Evolutionary conservation across 2,113 vertebrate genomes (phyloP), one percentile per base, ranked within the genome.

Genomic region (Anser cygnoides): DNA sequence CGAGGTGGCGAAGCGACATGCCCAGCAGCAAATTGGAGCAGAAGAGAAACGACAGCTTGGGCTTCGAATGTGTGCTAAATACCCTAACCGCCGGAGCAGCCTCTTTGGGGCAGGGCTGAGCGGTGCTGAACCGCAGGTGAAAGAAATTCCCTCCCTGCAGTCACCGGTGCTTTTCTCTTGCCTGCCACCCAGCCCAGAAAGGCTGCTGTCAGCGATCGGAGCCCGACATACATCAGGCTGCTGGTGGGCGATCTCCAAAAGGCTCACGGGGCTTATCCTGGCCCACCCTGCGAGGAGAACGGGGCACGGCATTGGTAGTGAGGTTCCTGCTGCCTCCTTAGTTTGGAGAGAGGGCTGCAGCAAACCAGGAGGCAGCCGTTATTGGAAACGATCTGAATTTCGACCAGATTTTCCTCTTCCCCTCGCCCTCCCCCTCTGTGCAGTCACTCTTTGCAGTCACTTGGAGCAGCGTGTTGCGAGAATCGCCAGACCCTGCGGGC

Each of bases 401-500:
- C 20, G 43, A 7, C 41, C 82, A 7, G 20, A 13, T 3, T 22
- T 72, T 66, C 70, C 80, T 37, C 55, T 82, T 82, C 8, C 29
- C 22, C 23, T 68, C 31, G 31, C 62, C 74, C 76, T 58, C 59
- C 71, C 37, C 39, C 55, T n/a, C 49, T 46, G 25, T 70, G 86
- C 93, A 59, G 13, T 52, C 50, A 1, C 43, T 78, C 23, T 37
- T 16, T 9, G 82, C 95, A 78, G 92, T 76, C 78, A 5, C 90
- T 86, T 33, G 2, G 73, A 94, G 84, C 84, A 65, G 80, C 2
- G n/a, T 5, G 44, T 72, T n/a, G 77, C 9, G 4, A 71, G 86
- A 84, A 61, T 21, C 87, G 37, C 10, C 93, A 33, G 93, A 28
- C 63, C 89, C 92, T 2, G 84, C 61, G 68, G 95, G 95, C 87